Evolutionary conservation across 2,113 vertebrate species (phyloP).

Genomic region (Ailuropoda melanoleuca): DNA sequence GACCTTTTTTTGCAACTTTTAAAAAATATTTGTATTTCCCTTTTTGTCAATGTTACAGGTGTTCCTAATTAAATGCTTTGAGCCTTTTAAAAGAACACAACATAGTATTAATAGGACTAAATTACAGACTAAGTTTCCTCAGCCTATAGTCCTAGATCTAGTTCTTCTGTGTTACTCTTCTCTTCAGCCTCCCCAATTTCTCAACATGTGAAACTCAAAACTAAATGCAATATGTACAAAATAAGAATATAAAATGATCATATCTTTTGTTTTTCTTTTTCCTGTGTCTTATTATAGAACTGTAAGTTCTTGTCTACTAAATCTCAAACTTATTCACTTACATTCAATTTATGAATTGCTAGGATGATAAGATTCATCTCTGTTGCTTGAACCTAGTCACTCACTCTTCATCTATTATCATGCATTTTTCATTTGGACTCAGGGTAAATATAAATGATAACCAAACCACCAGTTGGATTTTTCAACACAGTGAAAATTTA

Average conservation of each 20-base stretch:
- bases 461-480: neutral
- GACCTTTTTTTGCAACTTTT: neutral
- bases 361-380: neutral
- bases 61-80: neutral
- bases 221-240: neutral
- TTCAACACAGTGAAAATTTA: conserved; percentile 23
- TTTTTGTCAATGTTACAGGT: neutral
- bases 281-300: neutral
- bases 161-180: neutral
- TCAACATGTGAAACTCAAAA: neutral
- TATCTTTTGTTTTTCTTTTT: neutral
- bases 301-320: neutral
- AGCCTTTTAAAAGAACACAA: neutral
- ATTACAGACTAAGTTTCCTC: neutral
- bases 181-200: neutral
- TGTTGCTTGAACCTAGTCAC: neutral
- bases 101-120: neutral
- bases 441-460: neutral
- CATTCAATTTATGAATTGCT: neutral
- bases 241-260: neutral
- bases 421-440: neutral
- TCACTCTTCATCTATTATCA: neutral
- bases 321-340: neutral
- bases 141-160: neutral
- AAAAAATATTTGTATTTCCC: neutral